Base-by-base conservation (phyloP, 2,888 invertebrate genomes). In the Ophonus ardosiacus region DNA sequence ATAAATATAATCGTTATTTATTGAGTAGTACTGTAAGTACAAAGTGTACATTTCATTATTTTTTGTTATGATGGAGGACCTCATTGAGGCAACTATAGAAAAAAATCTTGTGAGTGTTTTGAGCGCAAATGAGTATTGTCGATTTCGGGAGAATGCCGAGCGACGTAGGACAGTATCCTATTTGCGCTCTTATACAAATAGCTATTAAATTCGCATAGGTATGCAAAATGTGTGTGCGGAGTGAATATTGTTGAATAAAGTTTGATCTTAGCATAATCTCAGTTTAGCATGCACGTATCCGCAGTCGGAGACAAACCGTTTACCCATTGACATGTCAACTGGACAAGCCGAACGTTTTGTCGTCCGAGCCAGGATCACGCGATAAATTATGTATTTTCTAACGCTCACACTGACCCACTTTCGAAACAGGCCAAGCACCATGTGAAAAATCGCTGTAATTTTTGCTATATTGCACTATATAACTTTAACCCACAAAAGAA, bases 351-450 rank as follows among this genome's bases (percentile, higher is more conserved):
- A 21, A 21, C 21, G 76, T 31, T 78, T 56, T 78, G 78, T 57
- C 21, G 78, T 7, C 18, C 31, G 65, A 63, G 63, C 63, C 8
- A 78, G 78, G 24, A 78, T 78, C 78, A 57, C 78, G 24, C 57
- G 56, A 78, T 78, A 57, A 78, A 78, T 78, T 78, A 78, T 78
- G 78, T 78, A 78, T 78, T 78, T 78, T 78, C 57, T 78, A 78
- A 78, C 78, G 74, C 21, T 74, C 51, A 74, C 43, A 43, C 74
- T 74, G 51, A 74, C 74, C 74, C 51, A 24, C 21, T 31, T 78
- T 78, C 57, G 57, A 78, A 38, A 51, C 51, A 56, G 51, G 56
- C 78, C 56, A 78, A 57, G 57, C 57, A 57, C 57, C 78, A 7
- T n/a, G 21, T 57, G 78, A 78, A 57, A 78, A 57, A 78, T 78